A percentile compares a stretch with the other conserved stretches of the same genome.
Evolutionary conservation across 1,140 invertebrate species (phyloP).

Genomic region (Euborellia annulipes): DNA sequence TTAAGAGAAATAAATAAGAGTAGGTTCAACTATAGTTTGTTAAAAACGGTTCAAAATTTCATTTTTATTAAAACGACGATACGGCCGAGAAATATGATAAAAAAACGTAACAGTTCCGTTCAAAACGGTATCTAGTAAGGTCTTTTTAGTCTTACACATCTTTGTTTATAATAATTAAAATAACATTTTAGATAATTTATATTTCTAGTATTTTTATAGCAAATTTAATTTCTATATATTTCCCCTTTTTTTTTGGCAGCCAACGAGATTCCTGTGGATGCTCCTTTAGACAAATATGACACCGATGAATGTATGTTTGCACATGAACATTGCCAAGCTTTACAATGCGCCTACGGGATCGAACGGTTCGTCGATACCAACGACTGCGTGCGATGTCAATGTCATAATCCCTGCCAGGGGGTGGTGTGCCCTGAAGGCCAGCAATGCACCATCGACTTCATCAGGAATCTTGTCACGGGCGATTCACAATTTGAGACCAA

Average conservation of each 20-base stretch:
- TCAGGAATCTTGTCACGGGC: constrained; percentile 24
- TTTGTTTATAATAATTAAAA: too few species aligned
- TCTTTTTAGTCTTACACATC: too few species aligned
- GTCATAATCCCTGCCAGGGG: constrained; percentile 55
- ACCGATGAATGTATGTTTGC: constrained; percentile 34
- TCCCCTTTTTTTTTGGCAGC: constrained; percentile 13
- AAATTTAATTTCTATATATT: background rate
- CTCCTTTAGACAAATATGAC: constrained; percentile 15
- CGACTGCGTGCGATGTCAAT: constrained; percentile 57
- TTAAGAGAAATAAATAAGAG: too few species aligned
- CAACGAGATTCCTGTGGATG: constrained; percentile 19
- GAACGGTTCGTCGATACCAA: constrained; percentile 46
- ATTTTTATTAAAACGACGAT: too few species aligned
- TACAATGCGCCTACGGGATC: constrained; percentile 59
- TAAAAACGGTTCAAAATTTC: too few species aligned
- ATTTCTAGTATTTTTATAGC: too few species aligned
- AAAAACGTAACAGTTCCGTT: too few species aligned
- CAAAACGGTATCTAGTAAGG: too few species aligned
- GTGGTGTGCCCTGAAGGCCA: constrained; percentile 40
- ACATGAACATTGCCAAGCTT: constrained; percentile 36
- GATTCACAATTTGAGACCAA: constrained; percentile 31
- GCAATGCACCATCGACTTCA: constrained; percentile 46
- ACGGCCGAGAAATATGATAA: too few species aligned
- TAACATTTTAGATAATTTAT: too few species aligned
- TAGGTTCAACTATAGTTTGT: too few species aligned